A percentile compares a stretch with the other conserved stretches of the same genome.
These are phyloP conservation scores for Connochaetes taurinus DNA, from an alignment of 2,113 vertebrate genomes.

Conservation along the genomic window DNA sequence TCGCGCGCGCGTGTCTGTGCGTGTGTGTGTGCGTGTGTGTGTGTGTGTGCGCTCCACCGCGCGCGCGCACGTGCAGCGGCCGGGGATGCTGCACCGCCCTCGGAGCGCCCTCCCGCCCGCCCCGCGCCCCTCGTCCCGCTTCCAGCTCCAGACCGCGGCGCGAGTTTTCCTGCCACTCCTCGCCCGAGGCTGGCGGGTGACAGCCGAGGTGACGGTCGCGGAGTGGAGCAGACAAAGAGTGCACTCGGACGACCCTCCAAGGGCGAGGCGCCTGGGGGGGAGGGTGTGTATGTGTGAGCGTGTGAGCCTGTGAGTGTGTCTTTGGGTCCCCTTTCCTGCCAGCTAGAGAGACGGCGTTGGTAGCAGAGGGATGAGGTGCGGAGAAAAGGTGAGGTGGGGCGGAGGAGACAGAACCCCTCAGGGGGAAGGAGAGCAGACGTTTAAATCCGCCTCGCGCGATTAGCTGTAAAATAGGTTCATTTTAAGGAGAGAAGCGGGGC, in stretches of 20 bases:
- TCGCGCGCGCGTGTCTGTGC: neutral
- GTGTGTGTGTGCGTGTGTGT: neutral
- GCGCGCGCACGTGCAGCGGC: neutral
- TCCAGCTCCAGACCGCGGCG: neutral
- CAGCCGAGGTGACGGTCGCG: neutral
- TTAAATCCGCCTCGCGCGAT: neutral
- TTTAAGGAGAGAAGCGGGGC: neutral
- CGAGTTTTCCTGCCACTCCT: neutral
- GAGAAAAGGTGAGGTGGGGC: neutral
- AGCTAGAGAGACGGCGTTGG: neutral
- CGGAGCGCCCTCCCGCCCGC: neutral
- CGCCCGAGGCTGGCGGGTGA: neutral
- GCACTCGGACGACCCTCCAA: neutral
- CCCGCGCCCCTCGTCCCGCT: neutral
- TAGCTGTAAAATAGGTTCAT: neutral
- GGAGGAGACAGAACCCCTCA: neutral
- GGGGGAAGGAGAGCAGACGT: neutral
- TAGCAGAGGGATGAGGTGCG: neutral
- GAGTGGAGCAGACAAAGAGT: constrained; percentile 43
- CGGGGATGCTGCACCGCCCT: neutral
- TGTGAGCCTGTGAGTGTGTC: neutral
- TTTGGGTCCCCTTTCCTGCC: neutral
- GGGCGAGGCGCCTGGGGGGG: neutral
- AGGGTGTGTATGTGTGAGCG: neutral
- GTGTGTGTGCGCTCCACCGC: neutral